These are phyloP conservation scores for Crioceris asparagi DNA, from an alignment of 2,888 invertebrate genomes.

Conservation along the genomic window DNA sequence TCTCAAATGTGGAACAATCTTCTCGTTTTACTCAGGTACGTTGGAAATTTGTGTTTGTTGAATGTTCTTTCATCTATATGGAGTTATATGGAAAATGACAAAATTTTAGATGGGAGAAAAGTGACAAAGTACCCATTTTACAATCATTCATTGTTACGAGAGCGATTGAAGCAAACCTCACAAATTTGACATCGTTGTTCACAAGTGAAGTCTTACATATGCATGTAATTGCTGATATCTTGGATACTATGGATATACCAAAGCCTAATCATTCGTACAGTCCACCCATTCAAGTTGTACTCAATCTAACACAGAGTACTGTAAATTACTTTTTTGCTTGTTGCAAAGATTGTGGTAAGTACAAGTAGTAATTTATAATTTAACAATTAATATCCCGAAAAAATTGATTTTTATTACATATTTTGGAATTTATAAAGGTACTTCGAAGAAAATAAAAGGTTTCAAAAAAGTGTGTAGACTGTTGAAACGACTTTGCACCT, in stretches of 20 bases:
- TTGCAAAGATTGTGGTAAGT: conserved; percentile 52
- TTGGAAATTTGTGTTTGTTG: neutral
- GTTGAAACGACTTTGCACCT: conserved; percentile 53
- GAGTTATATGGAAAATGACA: too few species aligned
- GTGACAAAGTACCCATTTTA: conserved; percentile 35
- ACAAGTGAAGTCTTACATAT: conserved; percentile 34
- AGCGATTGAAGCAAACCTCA: conserved; percentile 40
- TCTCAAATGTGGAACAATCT: conserved; percentile 35
- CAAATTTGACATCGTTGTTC: conserved; percentile 37
- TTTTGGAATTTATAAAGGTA: conserved; percentile 38
- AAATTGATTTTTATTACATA: conserved; percentile 2
- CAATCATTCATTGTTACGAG: conserved; percentile 38
- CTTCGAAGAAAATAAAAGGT: conserved; percentile 50
- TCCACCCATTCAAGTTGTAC: conserved; percentile 51
- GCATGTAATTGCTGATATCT: conserved; percentile 49
- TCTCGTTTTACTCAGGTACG: conserved; percentile 1
- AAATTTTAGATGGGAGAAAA: conserved; percentile 55
- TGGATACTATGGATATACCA: conserved; percentile 56
- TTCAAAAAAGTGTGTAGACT: conserved; percentile 53
- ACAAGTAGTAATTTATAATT: conserved; percentile 3
- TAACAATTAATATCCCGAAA: neutral
- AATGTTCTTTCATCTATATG: conserved; percentile 3
- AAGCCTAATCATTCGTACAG: conserved; percentile 37
- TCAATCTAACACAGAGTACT: conserved; percentile 59
- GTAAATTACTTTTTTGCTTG: conserved; percentile 70